These are phyloP conservation scores for Hestina assimilis DNA, from an alignment of 1,140 invertebrate genomes.

Conservation along the genomic window DNA sequence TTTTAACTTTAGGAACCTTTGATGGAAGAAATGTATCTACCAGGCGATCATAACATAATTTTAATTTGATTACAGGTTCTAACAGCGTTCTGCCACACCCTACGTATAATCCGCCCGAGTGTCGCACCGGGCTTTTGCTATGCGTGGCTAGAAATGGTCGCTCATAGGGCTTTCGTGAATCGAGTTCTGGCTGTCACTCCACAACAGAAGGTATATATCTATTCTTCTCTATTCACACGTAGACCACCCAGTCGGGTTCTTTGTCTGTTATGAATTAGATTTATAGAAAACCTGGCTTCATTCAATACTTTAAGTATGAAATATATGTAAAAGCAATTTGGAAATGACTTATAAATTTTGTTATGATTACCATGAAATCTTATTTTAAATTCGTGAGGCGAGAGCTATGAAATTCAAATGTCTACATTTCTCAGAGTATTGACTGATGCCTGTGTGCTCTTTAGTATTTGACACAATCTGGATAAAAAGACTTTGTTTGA, in stretches of 20 bases:
- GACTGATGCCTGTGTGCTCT: neutral
- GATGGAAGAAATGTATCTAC: neutral
- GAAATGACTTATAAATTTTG: too few species aligned
- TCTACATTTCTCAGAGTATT: too few species aligned
- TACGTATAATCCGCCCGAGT: constrained; percentile 95
- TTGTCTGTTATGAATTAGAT: neutral
- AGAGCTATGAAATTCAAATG: too few species aligned
- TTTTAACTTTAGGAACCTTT: too few species aligned
- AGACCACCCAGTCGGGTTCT: neutral
- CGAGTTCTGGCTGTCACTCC: constrained; percentile 94
- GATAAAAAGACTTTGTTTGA: neutral
- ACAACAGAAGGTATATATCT: constrained; percentile 81
- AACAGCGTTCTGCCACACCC: constrained; percentile 93
- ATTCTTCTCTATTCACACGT: neutral
- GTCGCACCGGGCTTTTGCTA: constrained; percentile 98
- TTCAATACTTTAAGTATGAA: neutral
- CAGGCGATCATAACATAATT: neutral
- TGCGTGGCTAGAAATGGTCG: constrained; percentile 98
- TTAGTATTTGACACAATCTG: constrained; percentile 3
- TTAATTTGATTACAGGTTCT: constrained; percentile 79
- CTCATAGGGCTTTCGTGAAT: constrained; percentile 97
- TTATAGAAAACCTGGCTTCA: neutral
- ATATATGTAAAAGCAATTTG: too few species aligned
- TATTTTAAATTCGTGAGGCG: neutral
- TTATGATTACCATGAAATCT: too few species aligned